phyloP scores from a whole-genome alignment of 30 jellyfish, hydroid and myxozoan species.

The Pseudorhiza aurosa region DNA sequence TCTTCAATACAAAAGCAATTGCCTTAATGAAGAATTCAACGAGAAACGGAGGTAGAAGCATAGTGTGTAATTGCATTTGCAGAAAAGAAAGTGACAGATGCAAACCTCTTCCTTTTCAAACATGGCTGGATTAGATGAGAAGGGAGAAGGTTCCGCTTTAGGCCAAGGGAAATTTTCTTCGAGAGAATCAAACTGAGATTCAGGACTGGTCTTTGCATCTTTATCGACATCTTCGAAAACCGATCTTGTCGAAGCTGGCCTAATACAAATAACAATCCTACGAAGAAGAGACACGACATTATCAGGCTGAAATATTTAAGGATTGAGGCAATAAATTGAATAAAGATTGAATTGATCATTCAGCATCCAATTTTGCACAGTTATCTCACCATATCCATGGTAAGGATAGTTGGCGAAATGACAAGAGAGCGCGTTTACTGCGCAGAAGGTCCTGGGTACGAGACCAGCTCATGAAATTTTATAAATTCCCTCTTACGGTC shows the following conservation, averaged over 20 bases:
- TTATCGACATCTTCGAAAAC: conserved; percentile 81
- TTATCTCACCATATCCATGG: no score
- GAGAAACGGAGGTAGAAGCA: no score
- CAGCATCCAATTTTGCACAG: no score
- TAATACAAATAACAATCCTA: conserved; percentile 68
- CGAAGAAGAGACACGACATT: background rate
- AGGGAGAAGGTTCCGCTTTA: conserved; percentile 94
- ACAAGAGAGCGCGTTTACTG: no score
- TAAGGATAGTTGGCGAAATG: no score
- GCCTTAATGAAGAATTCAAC: no score
- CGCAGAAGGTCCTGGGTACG: no score
- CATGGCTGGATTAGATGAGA: conserved; percentile 91
- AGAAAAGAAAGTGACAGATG: background rate
- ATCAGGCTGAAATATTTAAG: background rate
- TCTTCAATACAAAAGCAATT: no score
- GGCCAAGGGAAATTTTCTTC: conserved; percentile 89
- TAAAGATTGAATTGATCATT: no score
- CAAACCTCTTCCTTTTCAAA: conserved; percentile 91
- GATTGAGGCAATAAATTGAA: background rate
- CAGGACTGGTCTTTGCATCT: conserved; percentile 65
- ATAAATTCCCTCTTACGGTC: no score
- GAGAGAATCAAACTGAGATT: conserved; percentile 86
- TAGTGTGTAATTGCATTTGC: no score
- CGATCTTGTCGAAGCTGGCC: conserved; percentile 78
- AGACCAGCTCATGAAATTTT: no score